Evolutionary conservation across 1,140 invertebrate species (phyloP), one percentile per base, ranked within the genome.

Genomic region (Bombus waltoni): DNA sequence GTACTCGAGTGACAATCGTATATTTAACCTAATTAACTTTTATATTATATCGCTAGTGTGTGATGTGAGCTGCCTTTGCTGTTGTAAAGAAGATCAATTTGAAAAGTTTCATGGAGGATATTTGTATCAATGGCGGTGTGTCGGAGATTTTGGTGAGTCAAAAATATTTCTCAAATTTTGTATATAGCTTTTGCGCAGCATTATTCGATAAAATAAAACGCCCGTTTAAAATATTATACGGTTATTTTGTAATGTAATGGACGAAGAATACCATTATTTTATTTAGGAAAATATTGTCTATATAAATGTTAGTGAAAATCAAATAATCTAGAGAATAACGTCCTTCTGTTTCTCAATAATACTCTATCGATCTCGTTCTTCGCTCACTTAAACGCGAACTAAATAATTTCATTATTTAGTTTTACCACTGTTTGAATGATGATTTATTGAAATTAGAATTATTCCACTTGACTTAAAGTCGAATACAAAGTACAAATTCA

Each of bases 21-120:
- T 76, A 88, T 86, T 89, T 89, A 89, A 89, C 88, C 88, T 89
- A 89, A 89, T 88, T 89, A 89, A 89, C 87, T 88, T 62, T 73
- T 73, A 65, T 83, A 66, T 70, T 77, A 82, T 85, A 42, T 62
- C 68, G n/a, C 47, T 38, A 57, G 65, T 71, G 66, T 38, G 65
- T 42, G 74, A 53, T 68, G 57, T 42, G 62, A 40, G 84, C 44
- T 57, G 78, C 18, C 71, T 53, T 89, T n/a, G 32, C 1, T 70
- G 79, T 57, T 25, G 15, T 3, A 15, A 57, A 59, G 35, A 44
- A 32, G 18, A 22, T 65, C 11, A 5, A 40, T 8, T 65, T 22
- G 22, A 28, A 32, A 32, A 70, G 57, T 42, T 25, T 57, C 40
- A 5, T 10, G 44, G 6, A 40, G 42, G 18, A 35, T 42, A 62